These are phyloP conservation scores for Heliconius hortense DNA, from an alignment of 2,888 invertebrate genomes.

Conservation along the genomic window DNA sequence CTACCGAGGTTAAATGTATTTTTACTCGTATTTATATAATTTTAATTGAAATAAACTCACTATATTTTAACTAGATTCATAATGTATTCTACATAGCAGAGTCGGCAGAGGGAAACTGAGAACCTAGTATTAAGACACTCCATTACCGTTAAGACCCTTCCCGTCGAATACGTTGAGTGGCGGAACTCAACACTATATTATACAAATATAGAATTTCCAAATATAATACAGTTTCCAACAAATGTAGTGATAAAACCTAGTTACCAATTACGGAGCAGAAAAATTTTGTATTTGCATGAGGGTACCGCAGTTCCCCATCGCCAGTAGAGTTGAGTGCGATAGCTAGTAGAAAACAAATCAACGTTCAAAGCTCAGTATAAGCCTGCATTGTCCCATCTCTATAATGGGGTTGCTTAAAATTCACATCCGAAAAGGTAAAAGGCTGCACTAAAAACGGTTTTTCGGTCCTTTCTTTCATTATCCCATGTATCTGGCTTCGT, in stretches of 20 bases:
- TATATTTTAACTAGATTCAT: no score
- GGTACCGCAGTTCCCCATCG: background rate
- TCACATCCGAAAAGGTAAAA: constrained; percentile 38
- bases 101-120: no score
- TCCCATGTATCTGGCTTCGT: constrained; percentile 37
- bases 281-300: constrained; percentile 18
- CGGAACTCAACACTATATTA: background rate
- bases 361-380: constrained; percentile 25
- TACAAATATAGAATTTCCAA: background rate
- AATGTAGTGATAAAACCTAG: background rate
- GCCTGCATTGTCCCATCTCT: constrained; percentile 28
- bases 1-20: no score
- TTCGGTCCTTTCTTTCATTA: constrained; percentile 39
- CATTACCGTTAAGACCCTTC: background rate
- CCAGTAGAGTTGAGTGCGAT: constrained; percentile 7
- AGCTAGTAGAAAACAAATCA: constrained; percentile 24
- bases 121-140: background rate
- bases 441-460: constrained; percentile 31
- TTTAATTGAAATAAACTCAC: no score
- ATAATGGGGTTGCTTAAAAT: constrained; percentile 38
- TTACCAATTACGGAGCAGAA: constrained; percentile 11
- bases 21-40: no score
- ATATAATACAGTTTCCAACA: background rate
- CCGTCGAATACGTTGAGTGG: background rate
- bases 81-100: no score